Evolutionary conservation across 2,888 invertebrate species (phyloP), one percentile per base, ranked within the genome.

Genomic region (Latrodectus elegans): DNA sequence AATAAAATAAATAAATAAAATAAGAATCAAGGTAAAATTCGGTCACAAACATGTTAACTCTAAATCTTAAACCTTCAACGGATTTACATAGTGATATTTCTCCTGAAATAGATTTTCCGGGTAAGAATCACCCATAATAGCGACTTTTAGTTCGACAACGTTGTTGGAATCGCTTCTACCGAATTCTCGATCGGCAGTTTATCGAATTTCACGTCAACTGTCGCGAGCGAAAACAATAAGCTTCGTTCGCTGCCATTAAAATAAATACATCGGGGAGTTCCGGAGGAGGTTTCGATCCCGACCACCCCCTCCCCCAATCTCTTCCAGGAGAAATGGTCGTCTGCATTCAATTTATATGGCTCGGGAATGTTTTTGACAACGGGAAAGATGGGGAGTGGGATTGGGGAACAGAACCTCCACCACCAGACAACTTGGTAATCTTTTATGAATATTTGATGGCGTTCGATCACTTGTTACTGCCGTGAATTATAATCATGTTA

Each of bases 391-490:
- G 55, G 38, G 52, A 1, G 22, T 22, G 22, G 22, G 0, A 1
- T 0, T 22, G 1, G 22, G 26, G 38, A 52, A 60, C 70, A 14
- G 11, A 26, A 11, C 8, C 52, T 17, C 10, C 71, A 71, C 52
- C 49, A 38, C 38, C 38, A 38, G 38, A 38, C 38, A 38, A 38
- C 38, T 38, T 38, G 38, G 38, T 76, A 70, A 71, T 76, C 64
- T 76, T 22, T 71, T 75, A 83, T 83, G 76, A 83, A 83, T 83
- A 83, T 83, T 83, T 75, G 83, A 83, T 83, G 65, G 70, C 71
- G 53, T 83, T 83, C 83, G 76, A 76, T 83, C 76, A 70, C 55
- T 75, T 68, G 68, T 68, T n/a, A 38, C 38, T n/a, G 52, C 55
- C 38, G 74, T 70, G 75, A 67, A 82, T 73, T 82, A 55, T 38